A percentile compares a stretch with the other conserved stretches of the same genome.
phyloP scores from a whole-genome alignment of 2,888 invertebrate genomes.

The Helicoverpa assulta region DNA sequence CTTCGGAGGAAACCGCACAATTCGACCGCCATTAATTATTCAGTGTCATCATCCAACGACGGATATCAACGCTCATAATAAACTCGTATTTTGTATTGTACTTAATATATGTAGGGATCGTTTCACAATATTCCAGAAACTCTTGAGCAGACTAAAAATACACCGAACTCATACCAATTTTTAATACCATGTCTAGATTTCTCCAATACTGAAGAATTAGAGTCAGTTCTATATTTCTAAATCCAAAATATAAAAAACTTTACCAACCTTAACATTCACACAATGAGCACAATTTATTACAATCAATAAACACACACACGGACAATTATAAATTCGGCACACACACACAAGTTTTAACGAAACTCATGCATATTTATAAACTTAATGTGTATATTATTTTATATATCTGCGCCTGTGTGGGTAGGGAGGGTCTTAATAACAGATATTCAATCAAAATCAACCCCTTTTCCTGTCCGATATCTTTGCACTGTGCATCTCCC shows the following conservation, averaged over 20 bases:
- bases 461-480: conserved; percentile 88
- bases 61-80: conserved; percentile 62
- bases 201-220: conserved; percentile 10
- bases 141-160: neutral
- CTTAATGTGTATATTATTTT: conserved; percentile 87
- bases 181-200: neutral
- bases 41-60: conserved; percentile 76
- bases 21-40: conserved; percentile 82
- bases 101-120: conserved; percentile 37
- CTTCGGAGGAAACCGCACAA: conserved; percentile 67
- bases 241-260: conserved; percentile 39
- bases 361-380: conserved; percentile 90
- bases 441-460: conserved; percentile 90
- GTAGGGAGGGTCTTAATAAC: conserved; percentile 87
- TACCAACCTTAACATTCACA: conserved; percentile 50
- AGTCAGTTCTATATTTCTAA: conserved; percentile 18
- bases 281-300: conserved; percentile 66
- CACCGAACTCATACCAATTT: neutral
- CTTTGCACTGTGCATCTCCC: conserved; percentile 87
- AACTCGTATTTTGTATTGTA: conserved; percentile 59
- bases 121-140: conserved; percentile 27
- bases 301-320: conserved; percentile 67
- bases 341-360: conserved; percentile 83
- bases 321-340: conserved; percentile 68
- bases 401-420: conserved; percentile 84